A percentile compares a stretch with the other conserved stretches of the same genome.
phyloP scores from a whole-genome alignment of 2,797 vertebrate genomes.

The Sylvilagus floridanus region DNA sequence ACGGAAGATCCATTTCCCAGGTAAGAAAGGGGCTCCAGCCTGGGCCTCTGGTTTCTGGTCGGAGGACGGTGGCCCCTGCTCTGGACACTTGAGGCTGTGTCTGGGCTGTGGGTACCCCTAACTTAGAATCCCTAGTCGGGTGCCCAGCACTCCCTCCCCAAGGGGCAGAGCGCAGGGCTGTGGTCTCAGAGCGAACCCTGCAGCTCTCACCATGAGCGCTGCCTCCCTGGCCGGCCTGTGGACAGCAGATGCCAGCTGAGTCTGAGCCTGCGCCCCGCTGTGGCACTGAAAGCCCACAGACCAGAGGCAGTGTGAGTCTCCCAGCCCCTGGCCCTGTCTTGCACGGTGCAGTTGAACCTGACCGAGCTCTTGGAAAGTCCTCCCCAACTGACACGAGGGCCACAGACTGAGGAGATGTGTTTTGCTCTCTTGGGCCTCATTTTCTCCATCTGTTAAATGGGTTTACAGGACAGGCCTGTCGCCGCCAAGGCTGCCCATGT shows the following conservation, averaged over 20 bases:
- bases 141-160: neutral
- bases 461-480: neutral
- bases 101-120: neutral
- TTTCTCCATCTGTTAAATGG: neutral
- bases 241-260: neutral
- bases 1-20: neutral
- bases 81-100: neutral
- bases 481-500: neutral
- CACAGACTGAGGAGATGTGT: neutral
- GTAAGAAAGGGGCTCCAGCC: neutral
- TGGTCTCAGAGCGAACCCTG: neutral
- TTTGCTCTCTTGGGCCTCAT: neutral
- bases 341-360: neutral
- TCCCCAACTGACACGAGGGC: neutral
- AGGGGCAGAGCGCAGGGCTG: neutral
- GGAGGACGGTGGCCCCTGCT: too few relatives aligned
- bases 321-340: neutral
- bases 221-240: neutral
- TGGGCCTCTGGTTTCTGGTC: neutral
- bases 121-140: neutral
- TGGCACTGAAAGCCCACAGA: neutral
- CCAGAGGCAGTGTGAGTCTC: neutral
- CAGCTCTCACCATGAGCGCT: neutral
- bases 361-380: neutral
- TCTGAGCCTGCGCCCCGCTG: neutral